phyloP scores from a whole-genome alignment of 2,113 vertebrate species.

The Coptodon rendalli region DNA sequence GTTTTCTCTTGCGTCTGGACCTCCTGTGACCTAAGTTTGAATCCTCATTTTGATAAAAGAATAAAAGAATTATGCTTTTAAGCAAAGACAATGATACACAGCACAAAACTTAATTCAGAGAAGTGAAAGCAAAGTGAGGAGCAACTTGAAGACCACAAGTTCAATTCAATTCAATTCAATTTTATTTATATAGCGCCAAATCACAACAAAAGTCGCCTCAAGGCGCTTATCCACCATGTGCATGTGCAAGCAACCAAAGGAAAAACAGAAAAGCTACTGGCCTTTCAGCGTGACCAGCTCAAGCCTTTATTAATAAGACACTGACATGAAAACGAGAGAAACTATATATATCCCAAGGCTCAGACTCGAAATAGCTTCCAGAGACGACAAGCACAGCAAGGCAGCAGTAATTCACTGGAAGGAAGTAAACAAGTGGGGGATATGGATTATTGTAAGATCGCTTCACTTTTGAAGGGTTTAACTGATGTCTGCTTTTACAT shows the following conservation, averaged over 20 bases:
- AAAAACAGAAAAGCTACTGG: rapidly evolving
- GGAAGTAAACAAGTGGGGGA: not conserved
- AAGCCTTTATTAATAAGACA: not conserved
- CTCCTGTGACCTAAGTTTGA: not conserved
- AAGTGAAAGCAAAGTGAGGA: not conserved
- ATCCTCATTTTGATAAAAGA: not conserved
- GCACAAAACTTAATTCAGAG: not conserved
- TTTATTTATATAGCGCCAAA: no score
- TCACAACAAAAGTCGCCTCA: no score
- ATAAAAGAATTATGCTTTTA: not conserved
- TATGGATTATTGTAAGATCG: not conserved
- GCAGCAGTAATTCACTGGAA: not conserved
- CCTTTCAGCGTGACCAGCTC: not conserved
- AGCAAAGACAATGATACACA: not conserved
- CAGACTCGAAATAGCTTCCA: not conserved
- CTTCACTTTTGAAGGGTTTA: not conserved
- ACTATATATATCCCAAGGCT: not conserved
- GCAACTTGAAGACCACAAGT: not conserved
- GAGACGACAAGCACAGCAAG: not conserved
- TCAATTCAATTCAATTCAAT: no score
- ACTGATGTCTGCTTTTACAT: not conserved
- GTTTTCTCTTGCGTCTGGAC: not conserved
- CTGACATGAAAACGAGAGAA: not conserved
- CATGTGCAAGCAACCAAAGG: not conserved
- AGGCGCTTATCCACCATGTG: not conserved